Conservation (phyloP, 2,888 invertebrate genomes). For the Pyrrhia umbra region DNA sequence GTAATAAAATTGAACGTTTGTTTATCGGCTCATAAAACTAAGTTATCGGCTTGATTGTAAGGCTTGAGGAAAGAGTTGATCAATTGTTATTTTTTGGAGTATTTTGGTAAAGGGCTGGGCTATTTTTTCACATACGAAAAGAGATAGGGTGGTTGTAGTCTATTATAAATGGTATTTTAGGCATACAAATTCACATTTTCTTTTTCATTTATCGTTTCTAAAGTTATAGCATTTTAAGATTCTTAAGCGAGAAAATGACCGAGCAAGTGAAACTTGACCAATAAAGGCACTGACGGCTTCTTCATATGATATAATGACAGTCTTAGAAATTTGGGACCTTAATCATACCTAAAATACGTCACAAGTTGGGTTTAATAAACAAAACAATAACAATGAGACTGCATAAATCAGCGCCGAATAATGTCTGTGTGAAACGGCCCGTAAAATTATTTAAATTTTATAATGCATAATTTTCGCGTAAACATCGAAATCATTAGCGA, state of each 20-base stretch:
- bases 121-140: no score
- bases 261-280: no score
- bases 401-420: constrained; percentile 20
- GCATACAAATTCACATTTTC: no score
- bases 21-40: constrained; percentile 5
- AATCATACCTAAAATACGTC: not conserved
- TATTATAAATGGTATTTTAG: no score
- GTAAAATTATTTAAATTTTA: constrained; percentile 39
- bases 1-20: constrained; percentile 30
- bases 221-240: not conserved
- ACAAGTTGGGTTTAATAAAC: constrained; percentile 3
- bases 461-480: constrained; percentile 49
- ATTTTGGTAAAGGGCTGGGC: not conserved
- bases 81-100: not conserved
- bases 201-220: no score
- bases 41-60: constrained; percentile 19
- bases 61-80: not conserved
- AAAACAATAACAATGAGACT: constrained; percentile 23
- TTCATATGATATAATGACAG: not conserved
- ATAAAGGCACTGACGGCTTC: not conserved
- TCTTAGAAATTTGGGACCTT: not conserved
- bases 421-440: constrained; percentile 39
- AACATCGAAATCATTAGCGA: constrained; percentile 44
- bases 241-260: not conserved
- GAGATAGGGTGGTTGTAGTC: no score